These are phyloP conservation scores for Anabas testudineus DNA, from an alignment of 2,797 vertebrate species.

Conservation along the genomic window DNA sequence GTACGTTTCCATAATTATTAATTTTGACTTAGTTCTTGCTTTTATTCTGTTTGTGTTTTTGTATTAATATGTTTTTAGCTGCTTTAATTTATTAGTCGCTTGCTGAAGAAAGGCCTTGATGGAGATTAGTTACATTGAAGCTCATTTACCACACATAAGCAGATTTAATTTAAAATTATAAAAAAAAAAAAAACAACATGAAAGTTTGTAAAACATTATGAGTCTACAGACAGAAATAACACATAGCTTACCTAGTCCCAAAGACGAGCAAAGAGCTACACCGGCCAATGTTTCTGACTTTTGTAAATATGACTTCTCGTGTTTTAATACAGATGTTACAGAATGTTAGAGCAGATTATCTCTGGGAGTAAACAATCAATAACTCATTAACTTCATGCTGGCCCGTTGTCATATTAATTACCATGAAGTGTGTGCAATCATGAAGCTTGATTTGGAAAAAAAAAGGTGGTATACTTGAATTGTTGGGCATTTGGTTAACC, in stretches of 20 bases:
- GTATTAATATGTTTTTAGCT: conserved; percentile 78
- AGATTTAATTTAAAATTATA: conserved; percentile 47
- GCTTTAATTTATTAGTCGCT: conserved; percentile 82
- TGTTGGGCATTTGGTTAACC: conserved; percentile 70
- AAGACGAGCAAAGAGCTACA: conserved; percentile 55
- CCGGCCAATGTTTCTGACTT: conserved; percentile 46
- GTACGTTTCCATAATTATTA: conserved; percentile 29
- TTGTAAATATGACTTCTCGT: conserved; percentile 63
- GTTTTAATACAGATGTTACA: conserved; percentile 71
- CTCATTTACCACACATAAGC: conserved; percentile 46
- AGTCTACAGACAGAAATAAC: conserved; percentile 47
- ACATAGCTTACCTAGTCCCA: conserved; percentile 50
- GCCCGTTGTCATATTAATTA: conserved; percentile 60
- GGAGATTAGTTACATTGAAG: conserved; percentile 70
- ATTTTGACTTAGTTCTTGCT: conserved; percentile 67
- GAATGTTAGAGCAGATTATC: conserved; percentile 61
- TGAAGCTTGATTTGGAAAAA: conserved; percentile 51
- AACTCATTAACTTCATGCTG: conserved; percentile 67
- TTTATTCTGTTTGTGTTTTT: conserved; percentile 70
- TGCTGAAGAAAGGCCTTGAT: conserved; percentile 67
- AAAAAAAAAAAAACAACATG: conserved; percentile 50
- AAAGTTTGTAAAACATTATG: conserved; percentile 56
- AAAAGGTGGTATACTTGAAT: conserved; percentile 63
- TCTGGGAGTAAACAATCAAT: conserved; percentile 75
- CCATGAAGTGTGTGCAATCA: conserved; percentile 59